These are phyloP conservation scores for Diploscapter pachys DNA, from an alignment of 1,140 invertebrate species.

Conservation along the genomic window DNA sequence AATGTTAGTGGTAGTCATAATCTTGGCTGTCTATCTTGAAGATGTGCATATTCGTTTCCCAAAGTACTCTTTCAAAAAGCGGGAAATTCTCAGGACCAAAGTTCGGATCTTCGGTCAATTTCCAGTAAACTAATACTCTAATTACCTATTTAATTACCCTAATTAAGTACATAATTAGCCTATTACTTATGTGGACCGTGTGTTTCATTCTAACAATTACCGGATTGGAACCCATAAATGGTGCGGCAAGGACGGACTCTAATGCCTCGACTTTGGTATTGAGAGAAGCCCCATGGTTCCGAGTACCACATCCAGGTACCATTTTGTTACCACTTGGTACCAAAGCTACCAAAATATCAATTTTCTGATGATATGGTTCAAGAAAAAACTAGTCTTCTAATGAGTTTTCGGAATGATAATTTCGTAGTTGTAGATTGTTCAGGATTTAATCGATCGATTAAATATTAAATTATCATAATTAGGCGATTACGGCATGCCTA, in stretches of 20 bases:
- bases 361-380: no score
- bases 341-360: no score
- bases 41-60: no score
- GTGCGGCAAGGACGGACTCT: slow-evolving; percentile 17
- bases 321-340: no score
- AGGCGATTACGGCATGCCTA: slow-evolving; percentile 60
- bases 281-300: slow-evolving; percentile 22
- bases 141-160: background rate
- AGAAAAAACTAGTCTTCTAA: no score
- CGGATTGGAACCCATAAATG: slow-evolving; percentile 18
- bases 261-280: slow-evolving; percentile 10
- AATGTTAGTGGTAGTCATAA: no score
- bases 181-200: slow-evolving; percentile 13
- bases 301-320: slow-evolving; percentile 3
- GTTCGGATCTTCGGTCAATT: slow-evolving; percentile 16
- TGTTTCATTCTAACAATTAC: slow-evolving; percentile 21
- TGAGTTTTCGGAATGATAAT: no score
- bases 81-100: background rate
- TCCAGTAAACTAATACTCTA: slow-evolving; percentile 2
- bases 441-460: background rate
- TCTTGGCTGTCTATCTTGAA: no score
- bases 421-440: no score
- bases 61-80: slow-evolving; percentile 1
- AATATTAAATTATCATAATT: background rate
- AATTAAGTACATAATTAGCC: slow-evolving; percentile 16